Percentiles rank a stretch among this genome's conserved stretches.
phyloP scores from a whole-genome alignment of 2,113 vertebrate species.

The Ornithorhynchus anatinus region DNA sequence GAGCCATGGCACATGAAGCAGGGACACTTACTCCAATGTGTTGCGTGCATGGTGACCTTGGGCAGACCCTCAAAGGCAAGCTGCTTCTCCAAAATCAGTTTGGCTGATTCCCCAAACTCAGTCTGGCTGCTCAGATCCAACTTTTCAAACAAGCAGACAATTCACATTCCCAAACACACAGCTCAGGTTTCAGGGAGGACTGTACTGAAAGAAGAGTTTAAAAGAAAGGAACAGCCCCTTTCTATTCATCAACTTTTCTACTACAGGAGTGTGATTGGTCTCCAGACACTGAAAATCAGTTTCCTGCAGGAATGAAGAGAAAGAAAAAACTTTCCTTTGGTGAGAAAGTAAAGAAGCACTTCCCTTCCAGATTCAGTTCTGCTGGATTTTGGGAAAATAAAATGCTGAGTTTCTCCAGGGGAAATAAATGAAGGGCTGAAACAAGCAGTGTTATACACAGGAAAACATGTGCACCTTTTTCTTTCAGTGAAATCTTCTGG shows the following conservation, averaged over 20 bases:
- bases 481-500: conserved; percentile 66
- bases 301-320: too few species aligned
- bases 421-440: not conserved
- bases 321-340: not conserved
- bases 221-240: not conserved
- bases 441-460: conserved; percentile 44
- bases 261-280: not conserved
- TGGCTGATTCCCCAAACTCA: not conserved
- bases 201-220: not conserved
- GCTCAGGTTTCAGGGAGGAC: not conserved
- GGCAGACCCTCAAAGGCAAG: not conserved
- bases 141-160: not conserved
- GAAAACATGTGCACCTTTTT: conserved; percentile 76
- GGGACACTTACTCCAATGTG: not conserved
- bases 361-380: not conserved
- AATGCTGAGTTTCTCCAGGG: not conserved
- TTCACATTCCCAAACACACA: not conserved
- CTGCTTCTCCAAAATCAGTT: not conserved
- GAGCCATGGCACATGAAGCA: not conserved
- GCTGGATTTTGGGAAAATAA: not conserved
- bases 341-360: not conserved
- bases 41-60: not conserved
- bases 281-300: not conserved
- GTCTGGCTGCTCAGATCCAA: not conserved
- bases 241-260: not conserved